These are phyloP conservation scores for Luehdorfia chinensis DNA, from an alignment of 1,140 invertebrate species.

Conservation along the genomic window DNA sequence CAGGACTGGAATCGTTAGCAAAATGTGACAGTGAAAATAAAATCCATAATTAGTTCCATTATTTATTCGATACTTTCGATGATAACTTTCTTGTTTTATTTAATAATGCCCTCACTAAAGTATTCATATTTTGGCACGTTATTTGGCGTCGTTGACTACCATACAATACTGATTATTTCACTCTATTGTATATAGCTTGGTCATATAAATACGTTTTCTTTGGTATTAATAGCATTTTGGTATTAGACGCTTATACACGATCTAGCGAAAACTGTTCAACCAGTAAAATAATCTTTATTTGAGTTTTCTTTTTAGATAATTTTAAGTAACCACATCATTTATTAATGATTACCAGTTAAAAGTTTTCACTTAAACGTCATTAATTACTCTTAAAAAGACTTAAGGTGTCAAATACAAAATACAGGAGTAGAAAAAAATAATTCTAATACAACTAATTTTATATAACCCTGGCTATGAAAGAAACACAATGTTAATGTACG, in stretches of 20 bases:
- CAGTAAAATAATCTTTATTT: not conserved
- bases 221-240: not conserved
- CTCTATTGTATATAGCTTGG: constrained; percentile 12
- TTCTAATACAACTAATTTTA: constrained; percentile 10
- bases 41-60: constrained; percentile 32
- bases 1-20: too few relatives aligned
- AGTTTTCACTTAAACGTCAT: constrained; percentile 2
- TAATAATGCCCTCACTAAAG: constrained; percentile 33
- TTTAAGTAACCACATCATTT: not conserved
- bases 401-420: constrained; percentile 13
- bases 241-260: constrained; percentile 1
- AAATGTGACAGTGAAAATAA: too few relatives aligned
- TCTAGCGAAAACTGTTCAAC: constrained; percentile 3
- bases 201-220: constrained; percentile 8
- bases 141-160: constrained; percentile 52
- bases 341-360: constrained; percentile 1
- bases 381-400: not conserved
- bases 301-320: constrained; percentile 1
- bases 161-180: constrained; percentile 34
- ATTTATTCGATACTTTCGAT: constrained; percentile 63
- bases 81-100: constrained; percentile 40
- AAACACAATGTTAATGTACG: not conserved
- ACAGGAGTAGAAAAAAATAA: constrained; percentile 16
- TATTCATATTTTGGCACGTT: constrained; percentile 59
- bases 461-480: too few relatives aligned